Evolutionary conservation across 30 jellyfish, hydroid and myxozoan species (phyloP), one percentile per base, ranked within the genome.

Genomic region (Sanderia malayensis): DNA sequence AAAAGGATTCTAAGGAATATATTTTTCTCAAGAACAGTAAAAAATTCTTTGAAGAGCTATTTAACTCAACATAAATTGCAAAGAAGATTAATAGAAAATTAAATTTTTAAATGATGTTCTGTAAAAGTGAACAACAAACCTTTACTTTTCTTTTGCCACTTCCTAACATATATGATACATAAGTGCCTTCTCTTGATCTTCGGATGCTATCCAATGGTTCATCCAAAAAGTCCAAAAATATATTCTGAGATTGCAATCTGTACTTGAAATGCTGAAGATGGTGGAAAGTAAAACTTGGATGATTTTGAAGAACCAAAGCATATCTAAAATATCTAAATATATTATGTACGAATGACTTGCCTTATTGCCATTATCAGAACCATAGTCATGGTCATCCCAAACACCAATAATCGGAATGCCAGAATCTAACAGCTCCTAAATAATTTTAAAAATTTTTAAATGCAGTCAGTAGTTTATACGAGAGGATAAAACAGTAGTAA

Each of bases 311-410:
- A 70, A 23, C 31, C 25, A 55, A 49, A 19, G 30, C 20, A 44
- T 17, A 59, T 1, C 17, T 8, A 28, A 17, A 0, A 30, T 27
- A 27, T 13, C 0, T 18, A 2, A n/a, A n/a, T n/a, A n/a, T n/a
- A n/a, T n/a, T n/a, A n/a, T n/a, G n/a, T n/a, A n/a, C n/a, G n/a
- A n/a, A n/a, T n/a, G 4, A 2, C 3, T 15, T 26, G 83, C 97
- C 94, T 90, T 90, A 25, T 92, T 95, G 29, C 95, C 97, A 52
- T 47, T 61, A 79, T 90, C 94, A n/a, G 86, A 28, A 23, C 97
- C 97, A 83, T 75, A 90, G 58, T 90, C 97, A 90, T 90, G 97
- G 41, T 90, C 97, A 84, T 90, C 97, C 97, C 97, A 90, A 11
- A 75, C 88, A 27, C 97, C 97, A 46, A 90, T 76, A 4, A 90